Conservation (phyloP, 2,888 invertebrate genomes). For the Anagyrus pseudococci region DNA sequence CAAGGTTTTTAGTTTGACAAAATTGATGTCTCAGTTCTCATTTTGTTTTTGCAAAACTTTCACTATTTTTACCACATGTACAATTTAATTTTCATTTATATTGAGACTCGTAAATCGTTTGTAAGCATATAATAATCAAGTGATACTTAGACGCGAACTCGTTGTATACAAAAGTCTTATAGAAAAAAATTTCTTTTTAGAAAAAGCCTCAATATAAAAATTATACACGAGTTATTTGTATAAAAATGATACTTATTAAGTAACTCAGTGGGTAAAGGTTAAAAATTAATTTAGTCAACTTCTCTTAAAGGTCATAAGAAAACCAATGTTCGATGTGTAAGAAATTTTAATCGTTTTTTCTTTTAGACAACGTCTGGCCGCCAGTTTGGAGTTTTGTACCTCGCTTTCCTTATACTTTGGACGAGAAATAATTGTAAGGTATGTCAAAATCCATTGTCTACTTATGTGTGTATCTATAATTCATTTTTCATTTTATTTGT, state of each 20-base stretch:
- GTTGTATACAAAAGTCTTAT: too few species aligned
- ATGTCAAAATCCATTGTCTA: too few species aligned
- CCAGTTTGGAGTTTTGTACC: conserved; percentile 21
- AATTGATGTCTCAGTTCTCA: not conserved
- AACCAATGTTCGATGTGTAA: not conserved
- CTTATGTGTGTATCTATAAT: too few species aligned
- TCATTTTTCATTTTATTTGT: too few species aligned
- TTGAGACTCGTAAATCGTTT: too few species aligned
- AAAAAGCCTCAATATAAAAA: too few species aligned
- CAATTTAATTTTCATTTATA: not conserved
- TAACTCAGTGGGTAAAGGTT: not conserved
- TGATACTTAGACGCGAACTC: too few species aligned
- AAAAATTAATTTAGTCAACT: not conserved
- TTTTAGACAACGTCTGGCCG: conserved; percentile 38
- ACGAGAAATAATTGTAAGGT: not conserved
- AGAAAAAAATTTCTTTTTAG: too few species aligned
- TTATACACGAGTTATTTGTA: too few species aligned
- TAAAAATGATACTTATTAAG: too few species aligned
- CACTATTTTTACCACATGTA: not conserved
- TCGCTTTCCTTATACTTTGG: not conserved
- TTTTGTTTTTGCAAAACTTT: not conserved
- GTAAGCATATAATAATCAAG: too few species aligned
- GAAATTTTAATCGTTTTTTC: conserved; percentile 3
- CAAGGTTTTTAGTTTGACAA: not conserved
- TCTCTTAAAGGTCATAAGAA: too few species aligned